These are phyloP conservation scores for Bufo gargarizans DNA, from an alignment of 2,113 vertebrate genomes.

Conservation along the genomic window DNA sequence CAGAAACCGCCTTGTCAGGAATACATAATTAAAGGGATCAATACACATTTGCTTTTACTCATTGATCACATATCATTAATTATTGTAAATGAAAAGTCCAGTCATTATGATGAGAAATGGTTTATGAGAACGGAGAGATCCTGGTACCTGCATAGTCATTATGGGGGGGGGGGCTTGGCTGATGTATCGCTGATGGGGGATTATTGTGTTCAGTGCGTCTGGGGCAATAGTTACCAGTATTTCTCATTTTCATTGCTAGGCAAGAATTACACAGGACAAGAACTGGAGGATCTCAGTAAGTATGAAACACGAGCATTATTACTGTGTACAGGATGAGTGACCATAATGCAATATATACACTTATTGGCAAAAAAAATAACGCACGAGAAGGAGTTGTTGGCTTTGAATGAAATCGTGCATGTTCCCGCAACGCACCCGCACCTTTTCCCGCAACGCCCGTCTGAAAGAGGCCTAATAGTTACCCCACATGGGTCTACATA, in stretches of 20 bases:
- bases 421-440: too few relatives aligned
- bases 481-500: too few relatives aligned
- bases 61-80: slow-evolving; percentile 16
- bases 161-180: neutral
- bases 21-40: slow-evolving; percentile 46
- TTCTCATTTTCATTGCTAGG: slow-evolving; percentile 1
- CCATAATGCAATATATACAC: too few relatives aligned
- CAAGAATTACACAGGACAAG: neutral
- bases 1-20: slow-evolving; percentile 46
- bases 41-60: slow-evolving; percentile 40
- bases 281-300: slow-evolving; percentile 41
- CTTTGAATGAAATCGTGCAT: too few relatives aligned
- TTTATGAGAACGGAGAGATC: too few relatives aligned
- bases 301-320: neutral
- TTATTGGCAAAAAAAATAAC: too few relatives aligned
- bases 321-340: neutral
- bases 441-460: too few relatives aligned
- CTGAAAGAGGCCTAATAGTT: too few relatives aligned
- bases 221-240: neutral
- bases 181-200: neutral
- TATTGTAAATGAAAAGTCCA: slow-evolving; percentile 2
- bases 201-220: neutral
- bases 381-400: too few relatives aligned
- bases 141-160: too few relatives aligned
- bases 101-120: too few relatives aligned